Conservation (phyloP, 2,888 invertebrate species). For the Ormia ochracea region DNA sequence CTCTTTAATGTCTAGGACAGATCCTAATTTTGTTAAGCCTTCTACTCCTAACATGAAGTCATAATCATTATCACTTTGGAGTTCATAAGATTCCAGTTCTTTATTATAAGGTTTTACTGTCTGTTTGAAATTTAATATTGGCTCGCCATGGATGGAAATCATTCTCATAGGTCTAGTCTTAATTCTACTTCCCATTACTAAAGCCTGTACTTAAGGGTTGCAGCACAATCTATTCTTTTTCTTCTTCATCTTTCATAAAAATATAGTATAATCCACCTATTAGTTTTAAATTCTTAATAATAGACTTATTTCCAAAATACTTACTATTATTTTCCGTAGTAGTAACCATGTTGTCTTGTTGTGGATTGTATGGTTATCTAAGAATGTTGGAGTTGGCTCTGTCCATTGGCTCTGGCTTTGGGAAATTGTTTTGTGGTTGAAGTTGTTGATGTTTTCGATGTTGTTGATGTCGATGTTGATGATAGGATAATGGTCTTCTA, state of each 20-base stretch:
- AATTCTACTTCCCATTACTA: neutral
- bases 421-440: too few relatives aligned
- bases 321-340: conserved; percentile 10
- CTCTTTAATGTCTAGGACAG: neutral
- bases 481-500: too few relatives aligned
- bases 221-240: conserved; percentile 3
- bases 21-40: neutral
- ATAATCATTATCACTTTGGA: conserved; percentile 12
- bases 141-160: conserved; percentile 17
- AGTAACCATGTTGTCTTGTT: neutral
- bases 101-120: neutral
- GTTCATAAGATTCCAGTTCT: conserved; percentile 1
- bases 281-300: conserved; percentile 26
- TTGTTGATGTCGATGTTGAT: too few relatives aligned
- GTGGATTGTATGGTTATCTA: too few relatives aligned
- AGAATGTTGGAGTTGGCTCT: too few relatives aligned
- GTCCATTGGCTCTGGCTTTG: too few relatives aligned
- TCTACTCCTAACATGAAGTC: conserved; percentile 19
- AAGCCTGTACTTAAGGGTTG: conserved; percentile 6
- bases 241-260: conserved; percentile 17
- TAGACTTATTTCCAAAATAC: conserved; percentile 11
- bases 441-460: too few relatives aligned
- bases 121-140: conserved; percentile 1
- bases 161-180: conserved; percentile 18
- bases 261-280: conserved; percentile 10